phyloP scores from a whole-genome alignment of 2,888 invertebrate genomes.

The Scrobipalpa costella region DNA sequence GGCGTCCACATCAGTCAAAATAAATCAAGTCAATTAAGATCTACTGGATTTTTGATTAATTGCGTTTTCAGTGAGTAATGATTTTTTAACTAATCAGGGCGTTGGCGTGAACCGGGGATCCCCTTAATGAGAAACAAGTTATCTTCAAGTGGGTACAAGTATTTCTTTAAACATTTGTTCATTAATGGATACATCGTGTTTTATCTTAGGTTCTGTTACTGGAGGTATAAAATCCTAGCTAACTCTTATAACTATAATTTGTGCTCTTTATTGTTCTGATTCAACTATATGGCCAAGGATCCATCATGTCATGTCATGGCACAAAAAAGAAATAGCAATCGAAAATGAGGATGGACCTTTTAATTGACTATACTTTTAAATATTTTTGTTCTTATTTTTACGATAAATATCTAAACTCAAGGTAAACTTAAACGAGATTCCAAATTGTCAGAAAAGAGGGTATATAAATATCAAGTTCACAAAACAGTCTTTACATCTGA shows the following conservation, averaged over 20 bases:
- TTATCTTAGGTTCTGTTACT: neutral
- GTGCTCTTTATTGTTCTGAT: slow-evolving; percentile 22
- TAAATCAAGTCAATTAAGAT: too few species aligned
- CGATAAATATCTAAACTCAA: neutral
- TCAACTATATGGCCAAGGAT: slow-evolving; percentile 3
- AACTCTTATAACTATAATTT: slow-evolving; percentile 23
- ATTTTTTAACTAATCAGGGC: too few species aligned
- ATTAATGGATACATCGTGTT: neutral
- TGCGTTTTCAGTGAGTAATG: too few species aligned
- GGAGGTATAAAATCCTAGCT: slow-evolving; percentile 22
- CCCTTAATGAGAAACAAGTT: too few species aligned
- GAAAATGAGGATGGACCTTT: slow-evolving; percentile 2
- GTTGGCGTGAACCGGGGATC: too few species aligned
- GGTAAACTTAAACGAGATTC: slow-evolving; percentile 1
- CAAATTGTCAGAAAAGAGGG: neutral
- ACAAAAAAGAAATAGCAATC: neutral
- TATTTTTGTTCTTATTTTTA: neutral
- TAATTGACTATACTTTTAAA: slow-evolving; percentile 11
- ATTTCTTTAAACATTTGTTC: neutral
- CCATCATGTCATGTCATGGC: slow-evolving; percentile 15
- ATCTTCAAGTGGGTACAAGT: neutral
- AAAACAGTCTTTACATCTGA: neutral
- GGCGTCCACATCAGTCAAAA: too few species aligned
- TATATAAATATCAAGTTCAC: neutral
- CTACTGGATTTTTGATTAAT: too few species aligned